Percentiles rank a stretch among this genome's conserved stretches.
These are phyloP conservation scores for Habrosyne pyritoides DNA, from an alignment of 2,888 invertebrate species.

Conservation along the genomic window DNA sequence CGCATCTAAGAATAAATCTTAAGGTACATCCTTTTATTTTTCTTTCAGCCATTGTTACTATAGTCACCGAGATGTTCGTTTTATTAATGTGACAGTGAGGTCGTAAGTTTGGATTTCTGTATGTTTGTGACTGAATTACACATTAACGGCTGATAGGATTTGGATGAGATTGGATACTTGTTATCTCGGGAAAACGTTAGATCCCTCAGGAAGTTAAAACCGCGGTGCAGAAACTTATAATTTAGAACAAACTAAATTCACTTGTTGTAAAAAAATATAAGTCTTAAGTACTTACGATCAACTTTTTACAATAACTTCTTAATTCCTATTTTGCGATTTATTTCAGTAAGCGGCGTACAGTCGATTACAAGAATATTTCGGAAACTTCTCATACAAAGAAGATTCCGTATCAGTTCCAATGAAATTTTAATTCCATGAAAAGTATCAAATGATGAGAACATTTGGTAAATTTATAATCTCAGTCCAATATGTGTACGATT, in stretches of 20 bases:
- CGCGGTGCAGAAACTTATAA: no score
- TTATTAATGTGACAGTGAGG: no score
- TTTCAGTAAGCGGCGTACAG: not conserved
- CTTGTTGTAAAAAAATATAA: no score
- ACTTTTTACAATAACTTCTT: not conserved
- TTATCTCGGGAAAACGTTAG: no score
- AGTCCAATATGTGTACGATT: constrained; percentile 40
- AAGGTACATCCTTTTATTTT: not conserved
- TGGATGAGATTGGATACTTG: no score
- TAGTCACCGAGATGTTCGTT: no score
- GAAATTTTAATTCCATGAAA: not conserved
- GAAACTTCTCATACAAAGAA: not conserved
- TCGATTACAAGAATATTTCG: not conserved
- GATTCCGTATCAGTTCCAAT: not conserved
- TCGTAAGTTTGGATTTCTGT: no score
- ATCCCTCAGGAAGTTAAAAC: no score
- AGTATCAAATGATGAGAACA: not conserved
- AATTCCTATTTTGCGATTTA: not conserved
- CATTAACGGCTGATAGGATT: no score
- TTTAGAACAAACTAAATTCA: not conserved
- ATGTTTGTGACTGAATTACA: no score
- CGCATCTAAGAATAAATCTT: not conserved
- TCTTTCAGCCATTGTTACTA: not conserved
- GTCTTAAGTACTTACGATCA: no score
- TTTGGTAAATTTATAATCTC: constrained; percentile 3